These are phyloP conservation scores for Bellardia bayeri DNA, from an alignment of 2,888 invertebrate genomes.

Conservation along the genomic window DNA sequence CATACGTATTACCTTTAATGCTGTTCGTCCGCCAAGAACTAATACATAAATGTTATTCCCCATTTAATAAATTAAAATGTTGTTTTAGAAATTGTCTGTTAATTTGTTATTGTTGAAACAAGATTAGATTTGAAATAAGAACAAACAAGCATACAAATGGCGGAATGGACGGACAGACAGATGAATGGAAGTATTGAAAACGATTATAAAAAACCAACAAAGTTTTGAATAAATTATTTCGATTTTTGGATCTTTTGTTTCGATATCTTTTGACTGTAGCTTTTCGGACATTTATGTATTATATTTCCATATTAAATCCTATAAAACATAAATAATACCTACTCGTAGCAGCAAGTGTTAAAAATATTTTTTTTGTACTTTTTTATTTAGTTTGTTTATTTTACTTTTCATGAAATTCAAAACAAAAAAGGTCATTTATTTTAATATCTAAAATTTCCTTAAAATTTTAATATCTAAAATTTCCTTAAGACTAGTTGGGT, in stretches of 20 bases:
- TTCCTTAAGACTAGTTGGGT: too few relatives aligned
- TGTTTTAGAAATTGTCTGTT: slow-evolving; percentile 15
- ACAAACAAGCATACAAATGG: neutral
- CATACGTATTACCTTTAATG: neutral
- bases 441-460: too few relatives aligned
- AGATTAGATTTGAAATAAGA: slow-evolving; percentile 12
- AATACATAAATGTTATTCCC: neutral
- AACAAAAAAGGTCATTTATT: too few relatives aligned
- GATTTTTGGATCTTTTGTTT: neutral
- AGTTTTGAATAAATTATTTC: neutral
- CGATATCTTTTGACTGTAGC: neutral
- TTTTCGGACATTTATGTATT: neutral
- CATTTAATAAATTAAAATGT: slow-evolving; percentile 18
- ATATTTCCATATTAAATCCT: too few relatives aligned
- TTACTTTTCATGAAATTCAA: too few relatives aligned
- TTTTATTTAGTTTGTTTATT: too few relatives aligned
- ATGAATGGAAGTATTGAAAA: neutral
- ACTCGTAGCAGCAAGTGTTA: too few relatives aligned
- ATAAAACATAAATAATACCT: too few relatives aligned
- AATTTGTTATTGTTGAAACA: slow-evolving; percentile 14
- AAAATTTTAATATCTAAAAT: too few relatives aligned
- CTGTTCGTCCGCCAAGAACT: neutral
- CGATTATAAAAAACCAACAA: neutral
- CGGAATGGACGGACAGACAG: too few relatives aligned
- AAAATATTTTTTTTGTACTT: too few relatives aligned